Percentiles rank a stretch among this genome's conserved stretches.
phyloP scores from a whole-genome alignment of 1,140 invertebrate species.

The Ladona fulva region DNA sequence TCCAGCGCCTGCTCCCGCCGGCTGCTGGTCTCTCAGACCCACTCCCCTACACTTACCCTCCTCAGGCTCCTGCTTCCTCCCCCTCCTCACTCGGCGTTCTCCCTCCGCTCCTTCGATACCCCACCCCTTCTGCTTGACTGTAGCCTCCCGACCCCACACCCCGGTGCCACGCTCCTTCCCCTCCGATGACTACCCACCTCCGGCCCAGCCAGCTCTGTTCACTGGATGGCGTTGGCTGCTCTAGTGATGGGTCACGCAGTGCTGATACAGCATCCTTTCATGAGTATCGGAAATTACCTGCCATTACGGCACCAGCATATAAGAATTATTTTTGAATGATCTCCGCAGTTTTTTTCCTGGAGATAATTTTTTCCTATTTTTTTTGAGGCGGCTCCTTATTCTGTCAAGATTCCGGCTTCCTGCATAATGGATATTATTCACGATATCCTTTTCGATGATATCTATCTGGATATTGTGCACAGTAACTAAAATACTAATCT shows the following conservation, averaged over 20 bases:
- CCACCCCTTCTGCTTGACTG: not conserved
- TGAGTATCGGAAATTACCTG: conserved; percentile 1
- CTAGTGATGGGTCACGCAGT: not conserved
- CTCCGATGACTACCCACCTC: conserved; percentile 1
- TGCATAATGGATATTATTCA: too few relatives aligned
- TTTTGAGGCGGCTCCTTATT: too few relatives aligned
- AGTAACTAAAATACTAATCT: too few relatives aligned
- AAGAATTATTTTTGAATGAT: too few relatives aligned
- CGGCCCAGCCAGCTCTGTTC: not conserved
- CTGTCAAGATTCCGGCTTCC: too few relatives aligned
- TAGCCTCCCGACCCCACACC: not conserved
- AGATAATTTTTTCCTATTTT: too few relatives aligned
- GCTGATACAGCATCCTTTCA: conserved; percentile 4
- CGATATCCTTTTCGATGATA: too few relatives aligned
- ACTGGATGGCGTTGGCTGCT: conserved; percentile 6
- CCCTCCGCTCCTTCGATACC: not conserved
- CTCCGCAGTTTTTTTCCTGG: too few relatives aligned
- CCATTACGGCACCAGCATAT: not conserved
- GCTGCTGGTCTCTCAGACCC: conserved; percentile 5
- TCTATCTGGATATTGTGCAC: too few relatives aligned
- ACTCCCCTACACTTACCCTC: conserved; percentile 6
- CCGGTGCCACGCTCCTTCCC: not conserved
- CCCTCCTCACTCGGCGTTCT: not conserved
- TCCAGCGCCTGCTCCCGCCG: conserved; percentile 2
- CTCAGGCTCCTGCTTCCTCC: not conserved